Evolutionary conservation across 2,113 vertebrate species (phyloP).

Genomic region (Brienomyrus brachyistius): DNA sequence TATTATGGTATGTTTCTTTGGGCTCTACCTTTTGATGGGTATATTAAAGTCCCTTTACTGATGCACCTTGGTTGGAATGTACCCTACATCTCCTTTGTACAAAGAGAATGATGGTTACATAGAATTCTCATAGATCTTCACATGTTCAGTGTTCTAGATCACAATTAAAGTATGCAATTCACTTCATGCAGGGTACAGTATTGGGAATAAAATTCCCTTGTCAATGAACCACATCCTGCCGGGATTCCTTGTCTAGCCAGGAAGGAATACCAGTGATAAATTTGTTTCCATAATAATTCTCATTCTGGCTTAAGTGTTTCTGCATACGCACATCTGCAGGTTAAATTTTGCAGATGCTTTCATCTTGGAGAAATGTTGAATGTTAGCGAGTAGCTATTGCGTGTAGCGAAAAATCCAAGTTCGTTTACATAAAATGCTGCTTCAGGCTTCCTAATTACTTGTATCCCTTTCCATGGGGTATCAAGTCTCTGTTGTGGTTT

Average conservation of each 20-base stretch:
- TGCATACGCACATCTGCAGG: background rate
- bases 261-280: background rate
- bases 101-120: background rate
- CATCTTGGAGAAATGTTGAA: background rate
- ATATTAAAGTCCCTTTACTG: background rate
- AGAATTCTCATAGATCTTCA: background rate
- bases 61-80: background rate
- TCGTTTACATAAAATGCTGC: background rate
- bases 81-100: background rate
- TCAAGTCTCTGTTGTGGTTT: background rate
- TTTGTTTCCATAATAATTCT: conserved; percentile 7
- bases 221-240: background rate
- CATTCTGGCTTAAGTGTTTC: background rate
- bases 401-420: background rate
- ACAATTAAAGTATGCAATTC: background rate
- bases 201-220: background rate
- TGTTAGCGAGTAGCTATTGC: background rate
- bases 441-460: background rate
- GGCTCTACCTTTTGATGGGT: background rate
- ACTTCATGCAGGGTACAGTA: background rate
- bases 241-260: background rate
- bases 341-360: background rate
- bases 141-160: background rate
- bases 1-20: background rate
- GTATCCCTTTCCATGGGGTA: background rate